phyloP scores from a whole-genome alignment of 2,113 vertebrate genomes.

The Caretta caretta region DNA sequence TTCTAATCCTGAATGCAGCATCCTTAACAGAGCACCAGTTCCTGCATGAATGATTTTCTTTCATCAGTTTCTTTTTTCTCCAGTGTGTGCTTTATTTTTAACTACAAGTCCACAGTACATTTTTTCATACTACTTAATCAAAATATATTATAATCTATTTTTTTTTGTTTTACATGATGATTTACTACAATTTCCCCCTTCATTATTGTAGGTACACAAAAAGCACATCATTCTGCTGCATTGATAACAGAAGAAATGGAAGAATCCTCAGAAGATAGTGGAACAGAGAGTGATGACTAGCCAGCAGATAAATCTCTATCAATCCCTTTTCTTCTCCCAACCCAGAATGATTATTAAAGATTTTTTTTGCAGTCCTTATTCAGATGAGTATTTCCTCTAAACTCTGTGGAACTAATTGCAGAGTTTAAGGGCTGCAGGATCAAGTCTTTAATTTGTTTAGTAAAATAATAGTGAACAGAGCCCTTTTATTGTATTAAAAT shows the following conservation, averaged over 20 bases:
- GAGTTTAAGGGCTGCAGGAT: not conserved
- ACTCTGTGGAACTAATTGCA: not conserved
- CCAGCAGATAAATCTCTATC: not conserved
- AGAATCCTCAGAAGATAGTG: not conserved
- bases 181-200: not conserved
- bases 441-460: not conserved
- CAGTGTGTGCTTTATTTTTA: not conserved
- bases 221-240: not conserved
- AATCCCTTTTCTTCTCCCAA: not conserved
- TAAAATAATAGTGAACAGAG: not conserved
- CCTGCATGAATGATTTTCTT: not conserved
- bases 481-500: not conserved
- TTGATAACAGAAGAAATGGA: slow-evolving; percentile 5
- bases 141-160: not conserved
- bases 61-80: not conserved
- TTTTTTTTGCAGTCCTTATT: not conserved
- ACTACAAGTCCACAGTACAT: too few relatives aligned
- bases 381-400: not conserved
- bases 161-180: not conserved
- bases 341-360: not conserved
- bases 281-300: slow-evolving; percentile 72
- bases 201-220: slow-evolving; percentile 18
- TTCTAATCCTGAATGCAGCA: not conserved
- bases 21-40: not conserved
- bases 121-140: not conserved